Percentiles rank a stretch among this genome's conserved stretches.
phyloP scores from a whole-genome alignment of 2,797 vertebrate species.

The Sebastes baramenuke region DNA sequence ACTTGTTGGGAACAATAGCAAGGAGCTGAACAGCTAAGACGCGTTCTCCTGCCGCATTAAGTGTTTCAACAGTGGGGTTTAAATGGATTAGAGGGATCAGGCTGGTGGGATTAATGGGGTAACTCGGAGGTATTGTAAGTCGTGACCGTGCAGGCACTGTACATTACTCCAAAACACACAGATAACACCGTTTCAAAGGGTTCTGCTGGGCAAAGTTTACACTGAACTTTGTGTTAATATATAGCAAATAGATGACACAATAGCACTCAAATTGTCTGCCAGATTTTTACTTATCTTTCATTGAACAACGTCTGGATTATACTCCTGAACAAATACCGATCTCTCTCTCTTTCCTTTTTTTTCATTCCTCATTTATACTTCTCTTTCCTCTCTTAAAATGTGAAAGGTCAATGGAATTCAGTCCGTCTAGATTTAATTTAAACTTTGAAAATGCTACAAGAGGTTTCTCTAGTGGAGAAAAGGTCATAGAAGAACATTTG shows the following conservation, averaged over 20 bases:
- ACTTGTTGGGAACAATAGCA: slow-evolving; percentile 11
- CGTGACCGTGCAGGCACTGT: background rate
- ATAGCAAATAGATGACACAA: background rate
- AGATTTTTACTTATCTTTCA: background rate
- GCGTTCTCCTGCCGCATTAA: slow-evolving; percentile 34
- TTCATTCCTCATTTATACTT: background rate
- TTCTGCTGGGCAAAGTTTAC: background rate
- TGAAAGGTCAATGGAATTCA: background rate
- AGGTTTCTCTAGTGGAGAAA: background rate
- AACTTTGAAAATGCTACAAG: background rate
- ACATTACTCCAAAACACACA: background rate
- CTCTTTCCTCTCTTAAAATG: background rate
- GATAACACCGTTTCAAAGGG: background rate
- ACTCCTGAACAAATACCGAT: no score
- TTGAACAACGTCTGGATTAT: no score
- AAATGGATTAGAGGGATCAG: slow-evolving; percentile 64
- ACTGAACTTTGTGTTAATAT: background rate
- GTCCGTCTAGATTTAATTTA: background rate
- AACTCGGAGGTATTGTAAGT: slow-evolving; percentile 9
- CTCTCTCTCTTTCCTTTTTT: background rate
- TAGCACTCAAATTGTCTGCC: background rate
- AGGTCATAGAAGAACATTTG: background rate
- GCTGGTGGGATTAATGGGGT: slow-evolving; percentile 47
- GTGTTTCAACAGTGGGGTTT: slow-evolving; percentile 57
- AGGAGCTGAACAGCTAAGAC: background rate